A percentile compares a stretch with the other conserved stretches of the same genome.
phyloP scores from a whole-genome alignment of 2,113 vertebrate genomes.

The Manacus vitellinus region DNA sequence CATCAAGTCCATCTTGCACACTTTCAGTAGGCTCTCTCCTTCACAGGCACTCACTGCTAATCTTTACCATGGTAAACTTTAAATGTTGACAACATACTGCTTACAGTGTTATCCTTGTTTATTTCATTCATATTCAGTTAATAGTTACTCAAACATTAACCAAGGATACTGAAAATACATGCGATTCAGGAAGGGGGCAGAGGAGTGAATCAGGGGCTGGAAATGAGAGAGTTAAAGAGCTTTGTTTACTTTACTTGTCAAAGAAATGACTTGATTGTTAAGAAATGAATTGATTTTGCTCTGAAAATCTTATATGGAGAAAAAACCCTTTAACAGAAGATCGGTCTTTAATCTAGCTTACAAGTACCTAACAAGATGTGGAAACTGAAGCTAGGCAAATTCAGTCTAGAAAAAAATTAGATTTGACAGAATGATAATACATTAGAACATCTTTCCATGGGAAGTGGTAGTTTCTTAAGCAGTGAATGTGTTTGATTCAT shows the following conservation, averaged over 20 bases:
- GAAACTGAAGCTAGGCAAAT: slow-evolving; percentile 33
- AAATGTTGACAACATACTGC: background rate
- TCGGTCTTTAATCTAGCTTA: slow-evolving; percentile 23
- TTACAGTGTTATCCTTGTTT: background rate
- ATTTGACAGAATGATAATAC: background rate
- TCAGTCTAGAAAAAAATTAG: background rate
- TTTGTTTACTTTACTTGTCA: background rate
- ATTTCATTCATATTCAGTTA: background rate
- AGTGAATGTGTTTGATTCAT: background rate
- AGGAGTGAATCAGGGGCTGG: background rate
- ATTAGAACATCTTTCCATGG: background rate
- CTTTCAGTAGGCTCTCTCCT: background rate
- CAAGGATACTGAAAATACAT: background rate
- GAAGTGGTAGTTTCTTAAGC: background rate
- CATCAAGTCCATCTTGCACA: background rate
- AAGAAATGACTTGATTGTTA: background rate
- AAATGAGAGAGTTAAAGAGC: background rate
- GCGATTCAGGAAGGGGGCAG: background rate
- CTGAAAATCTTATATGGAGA: background rate
- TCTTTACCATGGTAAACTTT: background rate
- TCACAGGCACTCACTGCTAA: background rate
- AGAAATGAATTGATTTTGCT: slow-evolving; percentile 25
- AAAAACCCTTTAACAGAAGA: background rate
- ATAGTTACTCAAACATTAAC: background rate
- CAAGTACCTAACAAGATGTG: background rate